A percentile compares a stretch with the other conserved stretches of the same genome.
These are phyloP conservation scores for Diaperis boleti DNA, from an alignment of 2,888 invertebrate genomes.

Conservation along the genomic window DNA sequence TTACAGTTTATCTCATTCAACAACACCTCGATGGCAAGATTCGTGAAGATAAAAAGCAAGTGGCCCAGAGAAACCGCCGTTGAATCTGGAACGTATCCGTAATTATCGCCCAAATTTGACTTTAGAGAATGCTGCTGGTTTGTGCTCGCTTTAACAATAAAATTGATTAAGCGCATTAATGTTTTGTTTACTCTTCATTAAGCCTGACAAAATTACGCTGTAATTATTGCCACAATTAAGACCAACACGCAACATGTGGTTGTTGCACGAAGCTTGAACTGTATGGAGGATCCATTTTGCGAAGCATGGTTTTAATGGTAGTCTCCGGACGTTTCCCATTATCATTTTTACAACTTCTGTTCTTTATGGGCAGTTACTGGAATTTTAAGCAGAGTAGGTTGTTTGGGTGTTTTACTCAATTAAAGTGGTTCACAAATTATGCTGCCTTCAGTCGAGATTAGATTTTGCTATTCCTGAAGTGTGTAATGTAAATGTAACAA, in stretches of 20 bases:
- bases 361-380: slow-evolving; percentile 6
- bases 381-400: slow-evolving; percentile 14
- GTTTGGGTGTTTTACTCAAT: slow-evolving; percentile 1
- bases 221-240: slow-evolving; percentile 14
- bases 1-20: slow-evolving; percentile 16
- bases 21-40: slow-evolving; percentile 1
- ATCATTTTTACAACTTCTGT: slow-evolving; percentile 8
- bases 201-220: slow-evolving; percentile 1
- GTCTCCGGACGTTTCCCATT: slow-evolving; percentile 12
- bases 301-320: neutral
- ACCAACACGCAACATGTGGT: neutral
- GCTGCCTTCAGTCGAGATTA: too few relatives aligned
- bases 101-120: neutral
- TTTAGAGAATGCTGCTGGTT: neutral
- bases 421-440: too few relatives aligned
- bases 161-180: neutral
- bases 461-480: too few relatives aligned
- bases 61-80: neutral
- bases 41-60: neutral
- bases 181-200: slow-evolving; percentile 9
- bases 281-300: too few relatives aligned
- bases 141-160: neutral
- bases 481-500: too few relatives aligned
- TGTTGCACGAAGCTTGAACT: slow-evolving; percentile 12
- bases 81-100: slow-evolving; percentile 4